Evolutionary conservation across 2,113 vertebrate species (phyloP).

Genomic region (Neofelis nebulosa): DNA sequence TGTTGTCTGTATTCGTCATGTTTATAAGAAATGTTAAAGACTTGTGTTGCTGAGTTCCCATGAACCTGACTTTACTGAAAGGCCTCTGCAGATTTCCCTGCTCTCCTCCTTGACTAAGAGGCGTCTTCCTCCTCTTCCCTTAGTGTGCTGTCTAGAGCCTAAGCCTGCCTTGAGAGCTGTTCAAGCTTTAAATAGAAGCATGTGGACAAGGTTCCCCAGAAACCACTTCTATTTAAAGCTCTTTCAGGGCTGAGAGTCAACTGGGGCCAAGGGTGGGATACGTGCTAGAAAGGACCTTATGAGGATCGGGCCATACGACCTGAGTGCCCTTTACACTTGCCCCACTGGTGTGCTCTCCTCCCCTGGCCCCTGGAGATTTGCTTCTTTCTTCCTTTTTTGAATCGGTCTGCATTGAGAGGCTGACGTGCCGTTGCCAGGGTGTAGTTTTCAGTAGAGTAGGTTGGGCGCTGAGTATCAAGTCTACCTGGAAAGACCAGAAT

Average conservation of each 20-base stretch:
- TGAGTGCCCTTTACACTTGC: slow-evolving; percentile 44
- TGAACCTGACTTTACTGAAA: not conserved
- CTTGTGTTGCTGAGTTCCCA: not conserved
- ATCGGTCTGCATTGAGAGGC: not conserved
- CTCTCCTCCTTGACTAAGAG: not conserved
- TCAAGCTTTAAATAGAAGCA: slow-evolving; percentile 65
- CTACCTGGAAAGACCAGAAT: not conserved
- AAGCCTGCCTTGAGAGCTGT: not conserved
- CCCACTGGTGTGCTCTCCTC: not conserved
- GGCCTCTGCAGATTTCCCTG: not conserved
- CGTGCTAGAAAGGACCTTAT: not conserved
- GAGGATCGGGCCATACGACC: not conserved
- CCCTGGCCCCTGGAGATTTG: not conserved
- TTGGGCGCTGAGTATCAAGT: not conserved
- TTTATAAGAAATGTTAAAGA: slow-evolving; percentile 20
- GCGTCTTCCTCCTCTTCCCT: not conserved
- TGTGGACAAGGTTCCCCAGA: not conserved
- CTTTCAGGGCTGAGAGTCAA: not conserved
- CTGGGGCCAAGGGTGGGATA: slow-evolving; percentile 35
- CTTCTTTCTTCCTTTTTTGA: not conserved
- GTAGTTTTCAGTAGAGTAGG: not conserved
- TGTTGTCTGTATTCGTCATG: not conserved
- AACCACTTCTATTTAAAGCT: slow-evolving; percentile 64
- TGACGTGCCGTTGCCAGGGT: not conserved
- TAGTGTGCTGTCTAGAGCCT: not conserved